phyloP scores from a whole-genome alignment of 2,888 invertebrate species.

The Theretra japonica region DNA sequence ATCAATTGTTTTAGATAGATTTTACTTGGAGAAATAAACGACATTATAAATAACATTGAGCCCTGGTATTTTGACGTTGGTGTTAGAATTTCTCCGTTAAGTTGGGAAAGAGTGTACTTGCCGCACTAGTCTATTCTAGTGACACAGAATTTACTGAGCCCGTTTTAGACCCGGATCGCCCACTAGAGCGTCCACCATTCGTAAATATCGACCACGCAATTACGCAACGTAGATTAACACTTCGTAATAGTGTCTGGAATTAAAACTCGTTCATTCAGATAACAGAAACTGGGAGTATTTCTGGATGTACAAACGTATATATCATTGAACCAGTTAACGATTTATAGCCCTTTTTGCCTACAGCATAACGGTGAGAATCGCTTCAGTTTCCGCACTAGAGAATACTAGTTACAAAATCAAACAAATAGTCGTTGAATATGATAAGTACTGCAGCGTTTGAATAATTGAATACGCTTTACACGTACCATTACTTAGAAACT shows the following conservation, averaged over 20 bases:
- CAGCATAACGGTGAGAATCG: background rate
- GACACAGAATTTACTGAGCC: constrained; percentile 65
- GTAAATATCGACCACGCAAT: constrained; percentile 73
- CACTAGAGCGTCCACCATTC: constrained; percentile 72
- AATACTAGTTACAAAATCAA: constrained; percentile 5
- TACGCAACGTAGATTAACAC: constrained; percentile 63
- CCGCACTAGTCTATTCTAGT: constrained; percentile 48
- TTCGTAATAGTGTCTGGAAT: constrained; percentile 54
- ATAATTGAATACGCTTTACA: constrained; percentile 13
- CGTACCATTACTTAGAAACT: constrained; percentile 10
- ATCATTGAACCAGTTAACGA: background rate
- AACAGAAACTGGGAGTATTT: constrained; percentile 43
- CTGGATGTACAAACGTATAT: constrained; percentile 15
- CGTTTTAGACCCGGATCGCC: constrained; percentile 71
- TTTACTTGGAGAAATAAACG: constrained; percentile 19
- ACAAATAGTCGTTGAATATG: background rate
- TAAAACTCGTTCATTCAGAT: constrained; percentile 54
- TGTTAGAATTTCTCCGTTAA: constrained; percentile 33
- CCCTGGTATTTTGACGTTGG: constrained; percentile 27
- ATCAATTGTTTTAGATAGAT: background rate
- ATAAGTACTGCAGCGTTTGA: constrained; percentile 34
- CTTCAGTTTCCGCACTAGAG: background rate
- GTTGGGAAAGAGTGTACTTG: constrained; percentile 51
- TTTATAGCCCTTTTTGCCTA: background rate
- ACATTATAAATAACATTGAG: constrained; percentile 28